Conservation (phyloP, 2,797 vertebrate species). For the Sebastes nivosus region DNA sequence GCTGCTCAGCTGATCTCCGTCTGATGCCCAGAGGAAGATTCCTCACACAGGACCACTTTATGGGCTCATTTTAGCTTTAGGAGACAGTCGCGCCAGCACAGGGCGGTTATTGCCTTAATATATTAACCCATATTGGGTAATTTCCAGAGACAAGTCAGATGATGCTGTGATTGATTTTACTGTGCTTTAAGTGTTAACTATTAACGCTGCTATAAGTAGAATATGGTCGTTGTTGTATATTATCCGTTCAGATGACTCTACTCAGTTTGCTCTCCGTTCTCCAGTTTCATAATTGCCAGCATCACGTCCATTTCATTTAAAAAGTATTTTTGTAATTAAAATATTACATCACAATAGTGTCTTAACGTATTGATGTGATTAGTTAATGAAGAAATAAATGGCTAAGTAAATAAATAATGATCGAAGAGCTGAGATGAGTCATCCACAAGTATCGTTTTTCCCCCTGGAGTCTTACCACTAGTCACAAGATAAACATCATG, state of each 20-base stretch:
- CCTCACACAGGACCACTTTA: conserved; percentile 67
- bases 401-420: conserved; percentile 25
- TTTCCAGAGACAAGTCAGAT: conserved; percentile 74
- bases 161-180: conserved; percentile 78
- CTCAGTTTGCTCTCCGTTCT: neutral
- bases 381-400: conserved; percentile 14
- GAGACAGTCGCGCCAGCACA: conserved; percentile 60
- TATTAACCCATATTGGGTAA: conserved; percentile 73
- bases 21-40: conserved; percentile 66
- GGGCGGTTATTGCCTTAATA: conserved; percentile 73
- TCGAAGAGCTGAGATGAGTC: conserved; percentile 30
- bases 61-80: conserved; percentile 67
- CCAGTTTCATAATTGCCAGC: neutral
- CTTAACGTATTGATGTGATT: conserved; percentile 10
- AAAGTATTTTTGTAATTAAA: neutral
- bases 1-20: conserved; percentile 58
- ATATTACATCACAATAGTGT: neutral
- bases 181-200: conserved; percentile 68
- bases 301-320: neutral
- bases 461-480: conserved; percentile 46
- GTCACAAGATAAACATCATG: conserved; percentile 68
- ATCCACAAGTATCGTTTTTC: conserved; percentile 26
- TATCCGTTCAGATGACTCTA: conserved; percentile 21
- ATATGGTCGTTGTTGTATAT: conserved; percentile 54
- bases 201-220: conserved; percentile 59